Conservation (phyloP, 2,888 invertebrate species). For the Hoplodrina blanda region DNA sequence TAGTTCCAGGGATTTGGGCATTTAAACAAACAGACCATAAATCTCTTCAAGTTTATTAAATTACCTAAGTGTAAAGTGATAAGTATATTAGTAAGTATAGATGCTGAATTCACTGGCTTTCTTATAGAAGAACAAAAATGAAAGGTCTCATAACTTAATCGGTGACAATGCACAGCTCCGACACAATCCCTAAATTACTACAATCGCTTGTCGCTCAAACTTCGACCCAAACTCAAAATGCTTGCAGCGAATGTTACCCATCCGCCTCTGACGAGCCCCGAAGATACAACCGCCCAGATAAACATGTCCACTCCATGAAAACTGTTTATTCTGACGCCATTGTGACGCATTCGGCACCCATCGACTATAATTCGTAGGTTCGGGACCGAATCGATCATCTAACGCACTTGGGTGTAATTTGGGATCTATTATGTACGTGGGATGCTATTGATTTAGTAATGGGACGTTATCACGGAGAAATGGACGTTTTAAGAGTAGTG, state of each 20-base stretch:
- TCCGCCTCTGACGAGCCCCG: conserved; percentile 73
- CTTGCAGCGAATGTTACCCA: conserved; percentile 59
- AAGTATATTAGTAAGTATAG: no score
- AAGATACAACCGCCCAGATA: conserved; percentile 74
- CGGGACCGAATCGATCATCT: conserved; percentile 52
- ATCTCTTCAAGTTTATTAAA: no score
- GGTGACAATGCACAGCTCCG: no score
- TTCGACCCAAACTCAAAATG: conserved; percentile 51
- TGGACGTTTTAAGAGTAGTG: conserved; percentile 35
- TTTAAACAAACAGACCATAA: no score
- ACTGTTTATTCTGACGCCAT: conserved; percentile 71
- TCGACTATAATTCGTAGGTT: conserved; percentile 45
- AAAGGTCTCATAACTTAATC: no score
- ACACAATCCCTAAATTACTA: no score
- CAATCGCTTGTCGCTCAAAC: conserved; percentile 33
- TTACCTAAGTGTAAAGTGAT: no score
- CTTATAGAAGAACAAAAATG: no score
- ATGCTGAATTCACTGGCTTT: no score
- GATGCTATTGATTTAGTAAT: conserved; percentile 55
- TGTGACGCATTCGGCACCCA: conserved; percentile 55
- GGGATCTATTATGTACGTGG: conserved; percentile 52
- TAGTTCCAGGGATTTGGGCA: no score
- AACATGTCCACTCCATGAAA: conserved; percentile 63
- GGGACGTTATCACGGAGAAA: conserved; percentile 38
- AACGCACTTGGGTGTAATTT: conserved; percentile 54